Evolutionary conservation across 2,888 invertebrate species (phyloP).

Genomic region (Ichneumoninae sp.): DNA sequence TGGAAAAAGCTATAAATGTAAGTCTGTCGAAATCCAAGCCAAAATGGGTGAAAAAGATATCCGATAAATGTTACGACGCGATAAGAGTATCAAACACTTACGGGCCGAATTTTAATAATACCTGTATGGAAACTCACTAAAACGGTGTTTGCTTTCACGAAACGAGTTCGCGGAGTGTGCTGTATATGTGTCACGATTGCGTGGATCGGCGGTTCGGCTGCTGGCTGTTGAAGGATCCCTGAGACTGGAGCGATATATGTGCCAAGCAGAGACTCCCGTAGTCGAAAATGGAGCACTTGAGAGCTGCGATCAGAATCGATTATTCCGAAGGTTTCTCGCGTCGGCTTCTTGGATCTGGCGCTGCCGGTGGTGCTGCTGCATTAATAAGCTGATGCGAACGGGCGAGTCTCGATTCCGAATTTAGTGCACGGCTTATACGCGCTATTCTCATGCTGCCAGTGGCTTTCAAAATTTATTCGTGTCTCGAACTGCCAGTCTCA

Average conservation of each 20-base stretch:
- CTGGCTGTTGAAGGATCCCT: conserved; percentile 18
- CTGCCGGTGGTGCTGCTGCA: conserved; percentile 48
- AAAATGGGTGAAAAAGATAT: neutral
- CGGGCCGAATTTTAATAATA: neutral
- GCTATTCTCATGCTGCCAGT: conserved; percentile 45
- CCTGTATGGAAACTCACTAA: neutral
- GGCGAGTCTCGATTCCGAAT: conserved; percentile 55
- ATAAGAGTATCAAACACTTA: neutral
- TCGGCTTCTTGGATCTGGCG: conserved; percentile 59
- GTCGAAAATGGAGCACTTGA: conserved; percentile 69
- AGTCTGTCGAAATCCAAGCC: neutral
- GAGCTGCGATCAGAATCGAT: conserved; percentile 62
- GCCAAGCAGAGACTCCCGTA: conserved; percentile 50
- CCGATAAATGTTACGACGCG: neutral
- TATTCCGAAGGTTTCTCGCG: conserved; percentile 62
- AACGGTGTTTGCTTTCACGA: conserved; percentile 8
- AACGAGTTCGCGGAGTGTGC: conserved; percentile 7
- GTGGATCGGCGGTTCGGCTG: conserved; percentile 19
- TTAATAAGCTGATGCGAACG: conserved; percentile 56
- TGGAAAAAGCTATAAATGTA: neutral
- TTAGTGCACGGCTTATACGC: conserved; percentile 50
- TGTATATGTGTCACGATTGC: conserved; percentile 44
- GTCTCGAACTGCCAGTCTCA: conserved; percentile 34
- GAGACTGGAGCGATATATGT: conserved; percentile 26
- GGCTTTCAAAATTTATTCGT: conserved; percentile 59